Evolutionary conservation across 1,140 invertebrate genomes (phyloP).

Genomic region (Homalodisca vitripennis): DNA sequence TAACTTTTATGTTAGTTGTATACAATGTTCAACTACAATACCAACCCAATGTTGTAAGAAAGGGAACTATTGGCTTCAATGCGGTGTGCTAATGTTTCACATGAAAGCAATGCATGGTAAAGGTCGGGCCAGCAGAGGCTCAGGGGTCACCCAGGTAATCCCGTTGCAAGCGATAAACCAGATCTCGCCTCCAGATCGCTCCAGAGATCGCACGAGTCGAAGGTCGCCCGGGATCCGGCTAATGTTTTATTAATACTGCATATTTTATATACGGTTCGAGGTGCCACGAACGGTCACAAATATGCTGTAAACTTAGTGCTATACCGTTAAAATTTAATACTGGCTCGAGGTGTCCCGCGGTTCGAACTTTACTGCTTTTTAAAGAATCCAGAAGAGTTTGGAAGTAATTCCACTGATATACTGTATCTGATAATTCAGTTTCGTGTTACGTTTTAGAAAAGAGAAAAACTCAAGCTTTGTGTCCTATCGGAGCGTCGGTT

Average conservation of each 20-base stretch:
- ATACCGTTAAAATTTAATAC: neutral
- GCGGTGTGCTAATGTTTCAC: too few relatives aligned
- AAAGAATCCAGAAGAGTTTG: neutral
- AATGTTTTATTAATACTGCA: constrained; percentile 20
- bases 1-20: too few relatives aligned
- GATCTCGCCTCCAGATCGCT: too few relatives aligned
- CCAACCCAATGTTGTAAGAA: too few relatives aligned
- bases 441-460: constrained; percentile 26
- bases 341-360: constrained; percentile 13
- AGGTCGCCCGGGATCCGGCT: neutral
- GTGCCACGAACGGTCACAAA: constrained; percentile 1
- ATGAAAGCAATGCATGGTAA: too few relatives aligned
- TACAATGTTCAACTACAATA: too few relatives aligned
- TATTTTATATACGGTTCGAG: neutral
- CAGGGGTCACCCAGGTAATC: too few relatives aligned
- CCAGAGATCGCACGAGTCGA: too few relatives aligned
- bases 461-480: constrained; percentile 24
- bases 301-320: constrained; percentile 3
- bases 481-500: neutral
- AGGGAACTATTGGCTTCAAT: too few relatives aligned
- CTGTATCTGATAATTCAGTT: constrained; percentile 28
- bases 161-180: too few relatives aligned
- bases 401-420: constrained; percentile 22
- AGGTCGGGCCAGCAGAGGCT: too few relatives aligned
- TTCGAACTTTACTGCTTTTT: constrained; percentile 23